Conservation (phyloP, 2,888 invertebrate genomes). For the Nyleta sp. region DNA sequence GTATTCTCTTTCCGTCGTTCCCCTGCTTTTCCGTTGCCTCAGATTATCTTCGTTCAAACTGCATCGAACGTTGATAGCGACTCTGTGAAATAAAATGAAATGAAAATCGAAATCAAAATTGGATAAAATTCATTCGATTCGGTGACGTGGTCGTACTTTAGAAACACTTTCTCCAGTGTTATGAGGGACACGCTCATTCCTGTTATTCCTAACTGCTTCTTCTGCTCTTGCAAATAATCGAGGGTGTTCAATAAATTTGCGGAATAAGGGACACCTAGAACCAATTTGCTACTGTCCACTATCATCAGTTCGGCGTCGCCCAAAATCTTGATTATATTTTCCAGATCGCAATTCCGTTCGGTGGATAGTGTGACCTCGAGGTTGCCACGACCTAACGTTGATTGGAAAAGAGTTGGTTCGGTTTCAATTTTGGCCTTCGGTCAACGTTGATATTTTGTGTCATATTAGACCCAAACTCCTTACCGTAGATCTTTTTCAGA, state of each 20-base stretch:
- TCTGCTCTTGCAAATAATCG: conserved; percentile 85
- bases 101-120: conserved; percentile 2
- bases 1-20: neutral
- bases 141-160: conserved; percentile 84
- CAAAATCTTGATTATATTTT: conserved; percentile 80
- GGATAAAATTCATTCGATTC: neutral
- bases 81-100: conserved; percentile 7
- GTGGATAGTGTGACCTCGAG: conserved; percentile 78
- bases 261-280: conserved; percentile 85
- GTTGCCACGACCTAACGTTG: conserved; percentile 77
- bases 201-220: conserved; percentile 86
- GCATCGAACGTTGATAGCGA: conserved; percentile 9
- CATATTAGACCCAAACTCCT: no score
- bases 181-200: conserved; percentile 93
- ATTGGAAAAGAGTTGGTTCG: neutral
- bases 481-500: conserved; percentile 88
- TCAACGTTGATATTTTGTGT: no score
- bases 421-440: no score
- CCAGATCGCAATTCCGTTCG: conserved; percentile 73
- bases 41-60: conserved; percentile 28
- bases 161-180: conserved; percentile 96
- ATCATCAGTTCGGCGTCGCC: conserved; percentile 80
- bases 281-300: conserved; percentile 83
- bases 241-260: conserved; percentile 86
- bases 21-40: conserved; percentile 5